Percentiles rank a stretch among this genome's conserved stretches.
phyloP scores from a whole-genome alignment of 30 jellyfish, hydroid and myxozoan genomes.

The Mastigias papua region DNA sequence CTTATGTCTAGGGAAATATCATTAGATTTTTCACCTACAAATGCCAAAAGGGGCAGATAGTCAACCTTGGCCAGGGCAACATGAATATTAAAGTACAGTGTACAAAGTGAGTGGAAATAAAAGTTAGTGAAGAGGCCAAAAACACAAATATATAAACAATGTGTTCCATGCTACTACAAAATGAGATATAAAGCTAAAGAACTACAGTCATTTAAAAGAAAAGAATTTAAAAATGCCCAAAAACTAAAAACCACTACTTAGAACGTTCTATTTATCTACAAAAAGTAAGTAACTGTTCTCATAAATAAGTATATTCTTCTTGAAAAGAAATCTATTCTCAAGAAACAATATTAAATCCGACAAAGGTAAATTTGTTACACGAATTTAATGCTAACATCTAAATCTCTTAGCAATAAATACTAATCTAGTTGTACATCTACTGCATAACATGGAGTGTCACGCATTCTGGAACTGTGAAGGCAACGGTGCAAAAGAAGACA shows the following conservation, averaged over 20 bases:
- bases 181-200: conserved; percentile 31
- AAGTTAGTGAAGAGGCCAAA: background rate
- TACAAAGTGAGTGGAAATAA: too few relatives aligned
- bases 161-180: conserved; percentile 27
- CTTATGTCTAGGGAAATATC: too few relatives aligned
- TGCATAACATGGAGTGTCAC: background rate
- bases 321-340: conserved; percentile 18
- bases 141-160: background rate
- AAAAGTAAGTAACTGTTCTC: conserved; percentile 15
- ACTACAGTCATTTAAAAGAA: conserved; percentile 14
- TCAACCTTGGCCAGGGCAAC: too few relatives aligned
- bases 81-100: too few relatives aligned
- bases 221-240: conserved; percentile 26
- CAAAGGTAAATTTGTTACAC: conserved; percentile 33
- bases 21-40: too few relatives aligned
- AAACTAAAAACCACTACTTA: conserved; percentile 9
- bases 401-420: conserved; percentile 52
- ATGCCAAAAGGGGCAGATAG: too few relatives aligned
- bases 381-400: conserved; percentile 7
- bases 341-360: conserved; percentile 56
- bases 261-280: conserved; percentile 25
- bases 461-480: background rate
- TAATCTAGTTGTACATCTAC: conserved; percentile 22
- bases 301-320: conserved; percentile 43
- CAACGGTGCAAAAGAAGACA: too few relatives aligned